phyloP scores from a whole-genome alignment of 2,888 invertebrate genomes.

The Erannis defoliaria region DNA sequence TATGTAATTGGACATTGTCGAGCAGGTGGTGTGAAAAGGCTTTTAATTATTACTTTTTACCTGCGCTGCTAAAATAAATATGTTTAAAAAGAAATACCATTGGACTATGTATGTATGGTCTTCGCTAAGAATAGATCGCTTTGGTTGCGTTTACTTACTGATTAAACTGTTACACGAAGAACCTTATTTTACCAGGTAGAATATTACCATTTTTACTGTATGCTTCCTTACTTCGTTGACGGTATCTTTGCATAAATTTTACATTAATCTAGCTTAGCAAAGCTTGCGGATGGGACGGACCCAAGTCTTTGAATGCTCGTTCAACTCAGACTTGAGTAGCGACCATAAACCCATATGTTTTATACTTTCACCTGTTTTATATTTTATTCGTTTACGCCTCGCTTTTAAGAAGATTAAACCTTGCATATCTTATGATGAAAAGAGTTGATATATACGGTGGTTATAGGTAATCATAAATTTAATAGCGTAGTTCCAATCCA shows the following conservation, averaged over 20 bases:
- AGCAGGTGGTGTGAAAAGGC: too few species aligned
- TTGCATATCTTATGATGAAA: conserved; percentile 66
- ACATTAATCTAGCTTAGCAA: conserved; percentile 23
- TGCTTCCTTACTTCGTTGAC: conserved; percentile 8
- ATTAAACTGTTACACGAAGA: not conserved
- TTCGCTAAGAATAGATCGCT: too few species aligned
- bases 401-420: conserved; percentile 76
- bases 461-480: not conserved
- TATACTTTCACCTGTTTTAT: conserved; percentile 34
- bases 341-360: conserved; percentile 54
- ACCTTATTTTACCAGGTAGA: conserved; percentile 5
- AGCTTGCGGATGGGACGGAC: conserved; percentile 14
- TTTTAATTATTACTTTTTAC: too few species aligned
- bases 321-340: conserved; percentile 41
- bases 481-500: too few species aligned
- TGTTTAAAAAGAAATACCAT: too few species aligned
- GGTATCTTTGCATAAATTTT: conserved; percentile 29
- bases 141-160: not conserved
- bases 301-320: conserved; percentile 36
- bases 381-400: conserved; percentile 38
- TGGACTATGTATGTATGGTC: too few species aligned
- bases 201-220: conserved; percentile 6
- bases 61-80: too few species aligned
- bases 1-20: too few species aligned
- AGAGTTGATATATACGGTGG: not conserved